Conservation (phyloP, 2,797 vertebrate genomes). For the Pipistrellus pygmaeus region DNA sequence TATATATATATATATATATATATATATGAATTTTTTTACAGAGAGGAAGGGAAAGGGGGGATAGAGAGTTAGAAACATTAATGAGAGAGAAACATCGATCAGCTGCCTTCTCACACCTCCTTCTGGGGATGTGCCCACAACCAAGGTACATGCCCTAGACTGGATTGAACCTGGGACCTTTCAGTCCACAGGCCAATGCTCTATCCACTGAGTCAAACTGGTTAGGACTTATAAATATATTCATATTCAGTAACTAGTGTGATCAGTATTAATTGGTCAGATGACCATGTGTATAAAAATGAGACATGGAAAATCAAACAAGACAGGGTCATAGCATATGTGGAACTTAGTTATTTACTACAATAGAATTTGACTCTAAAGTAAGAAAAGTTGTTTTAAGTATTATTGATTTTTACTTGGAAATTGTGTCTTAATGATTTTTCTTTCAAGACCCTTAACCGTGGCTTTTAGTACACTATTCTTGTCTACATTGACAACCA, state of each 20-base stretch:
- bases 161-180: no score
- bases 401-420: constrained; percentile 78
- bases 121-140: no score
- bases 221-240: not conserved
- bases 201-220: no score
- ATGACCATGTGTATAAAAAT: not conserved
- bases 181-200: no score
- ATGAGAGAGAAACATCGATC: no score
- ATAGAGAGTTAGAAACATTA: no score
- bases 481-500: constrained; percentile 28
- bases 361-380: constrained; percentile 65
- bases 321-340: constrained; percentile 13
- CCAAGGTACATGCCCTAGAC: no score
- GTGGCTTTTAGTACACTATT: constrained; percentile 61
- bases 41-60: no score
- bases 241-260: not conserved
- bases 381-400: constrained; percentile 79
- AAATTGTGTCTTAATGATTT: constrained; percentile 81
- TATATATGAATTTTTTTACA: no score
- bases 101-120: no score
- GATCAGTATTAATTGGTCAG: constrained; percentile 18
- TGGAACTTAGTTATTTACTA: constrained; percentile 46
- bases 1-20: no score
- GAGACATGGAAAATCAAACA: not conserved
- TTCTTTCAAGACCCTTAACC: constrained; percentile 64